phyloP scores from a whole-genome alignment of 2,113 vertebrate species.

The Malaclemys terrapin region DNA sequence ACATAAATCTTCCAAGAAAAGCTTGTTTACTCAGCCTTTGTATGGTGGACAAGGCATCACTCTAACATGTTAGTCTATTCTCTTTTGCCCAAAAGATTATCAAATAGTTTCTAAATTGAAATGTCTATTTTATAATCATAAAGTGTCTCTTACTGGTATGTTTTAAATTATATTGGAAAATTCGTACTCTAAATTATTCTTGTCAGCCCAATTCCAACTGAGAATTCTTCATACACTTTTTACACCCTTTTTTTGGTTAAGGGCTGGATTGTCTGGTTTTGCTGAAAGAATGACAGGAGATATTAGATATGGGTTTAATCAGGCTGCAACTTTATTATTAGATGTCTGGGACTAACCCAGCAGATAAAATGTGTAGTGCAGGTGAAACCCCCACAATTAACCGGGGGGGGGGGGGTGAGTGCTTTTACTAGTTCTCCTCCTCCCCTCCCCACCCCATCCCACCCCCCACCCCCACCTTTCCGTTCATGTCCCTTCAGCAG shows the following conservation, averaged over 20 bases:
- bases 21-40: accelerated
- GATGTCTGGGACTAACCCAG: no score
- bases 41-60: neutral
- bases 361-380: no score
- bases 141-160: neutral
- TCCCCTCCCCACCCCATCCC: accelerated
- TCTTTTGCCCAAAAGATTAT: neutral
- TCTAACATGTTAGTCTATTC: accelerated
- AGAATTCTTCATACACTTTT: neutral
- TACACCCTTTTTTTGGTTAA: neutral
- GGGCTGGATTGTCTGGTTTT: neutral
- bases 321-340: no score
- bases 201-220: neutral
- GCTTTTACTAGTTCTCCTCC: no score
- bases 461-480: no score
- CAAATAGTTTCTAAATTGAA: neutral
- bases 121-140: neutral
- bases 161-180: neutral
- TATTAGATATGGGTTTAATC: no score
- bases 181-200: neutral
- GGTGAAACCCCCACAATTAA: no score
- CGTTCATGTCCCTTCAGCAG: no score
- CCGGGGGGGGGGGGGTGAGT: no score
- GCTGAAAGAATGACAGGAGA: no score
- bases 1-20: neutral